Percentiles rank a stretch among this genome's conserved stretches.
phyloP scores from a whole-genome alignment of 2,797 vertebrate species.

The Sebastes alutus region DNA sequence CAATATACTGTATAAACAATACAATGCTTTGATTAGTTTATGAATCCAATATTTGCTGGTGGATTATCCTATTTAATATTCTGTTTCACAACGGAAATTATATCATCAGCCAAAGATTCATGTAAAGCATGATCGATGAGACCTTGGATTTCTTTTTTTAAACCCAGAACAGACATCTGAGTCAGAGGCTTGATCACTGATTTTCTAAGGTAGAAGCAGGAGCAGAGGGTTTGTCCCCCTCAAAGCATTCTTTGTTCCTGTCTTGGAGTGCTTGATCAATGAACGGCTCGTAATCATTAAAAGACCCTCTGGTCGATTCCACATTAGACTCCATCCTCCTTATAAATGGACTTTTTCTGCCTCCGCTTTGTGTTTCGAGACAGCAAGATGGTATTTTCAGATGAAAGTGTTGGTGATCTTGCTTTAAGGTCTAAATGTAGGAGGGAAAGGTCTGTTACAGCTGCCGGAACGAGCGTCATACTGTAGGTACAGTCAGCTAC shows the following conservation, averaged over 20 bases:
- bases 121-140: background rate
- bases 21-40: background rate
- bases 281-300: constrained; percentile 49
- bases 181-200: constrained; percentile 3
- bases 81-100: background rate
- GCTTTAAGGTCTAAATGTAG: background rate
- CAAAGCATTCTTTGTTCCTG: constrained; percentile 44
- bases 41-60: background rate
- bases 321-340: constrained; percentile 57
- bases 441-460: background rate
- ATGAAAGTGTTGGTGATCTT: constrained; percentile 4
- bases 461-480: background rate
- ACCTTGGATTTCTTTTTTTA: background rate
- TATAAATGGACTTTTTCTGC: constrained; percentile 47
- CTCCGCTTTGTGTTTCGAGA: constrained; percentile 18
- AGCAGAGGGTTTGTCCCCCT: constrained; percentile 19
- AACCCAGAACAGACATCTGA: constrained; percentile 1
- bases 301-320: constrained; percentile 60
- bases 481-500: background rate
- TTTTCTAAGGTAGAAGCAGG: constrained; percentile 11
- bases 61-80: background rate
- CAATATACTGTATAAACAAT: background rate
- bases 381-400: constrained; percentile 20
- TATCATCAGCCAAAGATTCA: background rate
- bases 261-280: constrained; percentile 54